Conservation (phyloP, 2,113 vertebrate genomes). For the Scatophagus argus region DNA sequence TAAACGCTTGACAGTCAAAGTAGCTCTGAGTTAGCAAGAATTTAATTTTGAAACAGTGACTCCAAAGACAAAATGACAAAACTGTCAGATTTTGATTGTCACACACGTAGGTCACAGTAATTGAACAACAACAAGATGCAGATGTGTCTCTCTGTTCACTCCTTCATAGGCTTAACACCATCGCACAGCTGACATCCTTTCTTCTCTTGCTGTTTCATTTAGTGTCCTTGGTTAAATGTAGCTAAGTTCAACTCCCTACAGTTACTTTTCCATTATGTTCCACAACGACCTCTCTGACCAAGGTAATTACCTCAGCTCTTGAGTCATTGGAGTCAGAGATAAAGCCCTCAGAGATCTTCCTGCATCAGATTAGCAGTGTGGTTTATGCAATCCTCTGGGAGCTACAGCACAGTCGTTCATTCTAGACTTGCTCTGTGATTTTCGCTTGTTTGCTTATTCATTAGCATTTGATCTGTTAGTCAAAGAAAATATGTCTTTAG, state of each 20-base stretch:
- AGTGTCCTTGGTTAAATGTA: constrained; percentile 49
- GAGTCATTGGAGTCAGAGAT: constrained; percentile 66
- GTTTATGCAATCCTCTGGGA: constrained; percentile 51
- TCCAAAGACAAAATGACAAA: constrained; percentile 23
- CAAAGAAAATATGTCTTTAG: constrained; percentile 65
- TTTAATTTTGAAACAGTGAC: constrained; percentile 67
- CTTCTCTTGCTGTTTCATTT: constrained; percentile 12
- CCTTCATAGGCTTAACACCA: constrained; percentile 19
- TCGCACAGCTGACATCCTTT: constrained; percentile 9
- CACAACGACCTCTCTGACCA: constrained; percentile 71
- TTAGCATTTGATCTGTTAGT: constrained; percentile 67
- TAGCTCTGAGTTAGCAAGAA: constrained; percentile 18
- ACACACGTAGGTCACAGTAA: constrained; percentile 57
- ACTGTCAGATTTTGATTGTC: constrained; percentile 50
- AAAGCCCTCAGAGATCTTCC: constrained; percentile 65
- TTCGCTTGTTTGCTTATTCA: constrained; percentile 73
- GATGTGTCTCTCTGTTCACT: constrained; percentile 23
- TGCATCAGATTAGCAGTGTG: constrained; percentile 63
- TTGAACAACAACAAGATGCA: constrained; percentile 15
- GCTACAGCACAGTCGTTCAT: constrained; percentile 44
- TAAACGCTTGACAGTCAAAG: constrained; percentile 66
- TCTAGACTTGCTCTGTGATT: constrained; percentile 39
- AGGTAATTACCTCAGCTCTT: constrained; percentile 76
- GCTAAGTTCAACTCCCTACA: constrained; percentile 59
- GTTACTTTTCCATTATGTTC: constrained; percentile 66